A percentile compares a stretch with the other conserved stretches of the same genome.
phyloP scores from a whole-genome alignment of 2,797 vertebrate genomes.

The Leptodactylus fallax region DNA sequence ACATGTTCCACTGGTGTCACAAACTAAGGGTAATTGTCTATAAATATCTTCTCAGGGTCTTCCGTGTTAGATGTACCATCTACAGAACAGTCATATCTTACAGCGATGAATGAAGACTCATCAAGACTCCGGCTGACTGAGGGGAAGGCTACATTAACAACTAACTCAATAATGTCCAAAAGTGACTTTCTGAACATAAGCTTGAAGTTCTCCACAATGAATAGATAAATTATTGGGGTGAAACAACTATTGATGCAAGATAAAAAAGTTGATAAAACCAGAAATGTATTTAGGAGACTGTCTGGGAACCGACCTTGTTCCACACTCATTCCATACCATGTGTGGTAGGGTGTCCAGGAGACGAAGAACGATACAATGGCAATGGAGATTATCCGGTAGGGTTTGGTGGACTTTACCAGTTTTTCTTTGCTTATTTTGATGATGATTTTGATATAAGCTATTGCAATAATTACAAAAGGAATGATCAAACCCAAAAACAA shows the following conservation, averaged over 20 bases:
- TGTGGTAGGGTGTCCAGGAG: conserved; percentile 46
- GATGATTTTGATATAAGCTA: conserved; percentile 8
- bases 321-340: background rate
- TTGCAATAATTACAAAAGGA: conserved; percentile 30
- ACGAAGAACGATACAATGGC: conserved; percentile 42
- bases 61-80: background rate
- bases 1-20: too few species aligned
- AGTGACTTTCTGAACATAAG: conserved; percentile 34
- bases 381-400: conserved; percentile 25
- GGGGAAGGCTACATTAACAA: background rate
- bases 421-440: conserved; percentile 42
- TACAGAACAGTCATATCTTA: background rate
- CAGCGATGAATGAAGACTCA: too few species aligned
- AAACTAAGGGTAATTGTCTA: too few species aligned
- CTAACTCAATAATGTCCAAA: background rate
- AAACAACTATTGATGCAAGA: conserved; percentile 48
- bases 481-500: conserved; percentile 41
- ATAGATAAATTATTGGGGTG: conserved; percentile 47
- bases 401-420: conserved; percentile 36
- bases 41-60: background rate
- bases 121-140: background rate
- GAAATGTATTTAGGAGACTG: background rate
- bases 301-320: background rate
- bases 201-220: conserved; percentile 53
- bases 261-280: background rate